Percentiles rank a stretch among this genome's conserved stretches.
Conservation (phyloP, 2,797 vertebrate genomes). For the Cryptoprocta ferox region DNA sequence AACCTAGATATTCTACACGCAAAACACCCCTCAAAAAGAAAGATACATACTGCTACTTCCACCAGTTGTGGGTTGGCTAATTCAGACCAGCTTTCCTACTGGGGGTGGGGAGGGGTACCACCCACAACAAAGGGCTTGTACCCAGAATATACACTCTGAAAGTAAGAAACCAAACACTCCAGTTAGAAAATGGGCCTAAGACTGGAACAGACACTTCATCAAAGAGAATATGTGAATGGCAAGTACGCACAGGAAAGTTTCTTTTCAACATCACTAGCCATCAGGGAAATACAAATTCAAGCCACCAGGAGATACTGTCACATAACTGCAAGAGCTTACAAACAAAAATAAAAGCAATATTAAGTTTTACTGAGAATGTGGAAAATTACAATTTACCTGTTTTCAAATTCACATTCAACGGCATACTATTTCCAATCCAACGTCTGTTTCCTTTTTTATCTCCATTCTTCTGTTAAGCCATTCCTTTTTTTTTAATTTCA, state of each 20-base stretch:
- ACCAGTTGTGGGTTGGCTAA: neutral
- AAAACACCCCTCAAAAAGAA: neutral
- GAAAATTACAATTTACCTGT: neutral
- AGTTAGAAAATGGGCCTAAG: neutral
- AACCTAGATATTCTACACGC: neutral
- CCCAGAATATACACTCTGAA: neutral
- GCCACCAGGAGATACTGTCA: too few relatives aligned
- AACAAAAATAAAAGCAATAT: neutral
- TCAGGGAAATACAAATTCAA: neutral
- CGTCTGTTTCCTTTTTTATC: neutral
- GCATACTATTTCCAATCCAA: neutral
- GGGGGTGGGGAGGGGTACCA: neutral
- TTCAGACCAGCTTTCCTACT: neutral
- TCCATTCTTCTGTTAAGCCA: neutral
- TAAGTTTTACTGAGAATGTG: neutral
- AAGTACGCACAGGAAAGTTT: neutral
- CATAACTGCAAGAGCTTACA: neutral
- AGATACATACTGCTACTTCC: neutral
- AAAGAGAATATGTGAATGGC: neutral
- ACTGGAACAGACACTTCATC: too few relatives aligned
- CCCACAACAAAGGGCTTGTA: neutral
- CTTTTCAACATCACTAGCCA: neutral
- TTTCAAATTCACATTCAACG: neutral
- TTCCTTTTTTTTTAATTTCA: neutral
- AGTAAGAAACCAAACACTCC: neutral